Percentiles rank a stretch among this genome's conserved stretches.
phyloP scores from a whole-genome alignment of 2,797 vertebrate genomes.

The Phylloscopus collybita region DNA sequence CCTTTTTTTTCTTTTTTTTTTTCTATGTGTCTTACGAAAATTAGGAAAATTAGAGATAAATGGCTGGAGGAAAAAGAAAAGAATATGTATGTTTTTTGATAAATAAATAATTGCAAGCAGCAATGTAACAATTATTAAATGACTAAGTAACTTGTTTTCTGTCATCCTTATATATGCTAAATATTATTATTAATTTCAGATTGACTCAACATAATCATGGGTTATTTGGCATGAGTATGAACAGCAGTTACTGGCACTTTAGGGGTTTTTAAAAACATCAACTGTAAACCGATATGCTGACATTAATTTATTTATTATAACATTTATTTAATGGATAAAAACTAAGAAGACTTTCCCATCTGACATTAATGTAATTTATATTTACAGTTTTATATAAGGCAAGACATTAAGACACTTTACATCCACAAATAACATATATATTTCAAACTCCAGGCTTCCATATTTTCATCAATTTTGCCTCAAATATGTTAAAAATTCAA shows the following conservation, averaged over 20 bases:
- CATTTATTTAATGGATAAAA: not conserved
- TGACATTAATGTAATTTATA: not conserved
- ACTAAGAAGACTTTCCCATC: not conserved
- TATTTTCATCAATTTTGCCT: not conserved
- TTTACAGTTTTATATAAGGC: not conserved
- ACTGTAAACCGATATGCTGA: not conserved
- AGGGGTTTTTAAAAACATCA: not conserved
- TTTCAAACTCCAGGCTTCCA: not conserved
- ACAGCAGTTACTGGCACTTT: not conserved
- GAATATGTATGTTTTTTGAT: not conserved
- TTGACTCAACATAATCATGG: not conserved
- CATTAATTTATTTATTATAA: not conserved
- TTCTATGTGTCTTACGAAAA: fast-evolving
- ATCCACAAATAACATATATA: not conserved
- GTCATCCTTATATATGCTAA: not conserved
- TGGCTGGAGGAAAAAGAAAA: not conserved
- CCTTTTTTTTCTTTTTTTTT: fast-evolving
- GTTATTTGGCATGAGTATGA: not conserved
- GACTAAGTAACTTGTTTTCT: not conserved
- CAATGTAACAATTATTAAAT: not conserved
- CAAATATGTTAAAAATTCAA: not conserved
- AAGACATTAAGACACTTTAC: not conserved
- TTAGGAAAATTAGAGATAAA: not conserved
- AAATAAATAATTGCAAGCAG: not conserved
- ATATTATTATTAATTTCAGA: not conserved